A percentile compares a stretch with the other conserved stretches of the same genome.
Evolutionary conservation across 2,113 vertebrate genomes (phyloP).

Genomic region (Leptodactylus fuscus): DNA sequence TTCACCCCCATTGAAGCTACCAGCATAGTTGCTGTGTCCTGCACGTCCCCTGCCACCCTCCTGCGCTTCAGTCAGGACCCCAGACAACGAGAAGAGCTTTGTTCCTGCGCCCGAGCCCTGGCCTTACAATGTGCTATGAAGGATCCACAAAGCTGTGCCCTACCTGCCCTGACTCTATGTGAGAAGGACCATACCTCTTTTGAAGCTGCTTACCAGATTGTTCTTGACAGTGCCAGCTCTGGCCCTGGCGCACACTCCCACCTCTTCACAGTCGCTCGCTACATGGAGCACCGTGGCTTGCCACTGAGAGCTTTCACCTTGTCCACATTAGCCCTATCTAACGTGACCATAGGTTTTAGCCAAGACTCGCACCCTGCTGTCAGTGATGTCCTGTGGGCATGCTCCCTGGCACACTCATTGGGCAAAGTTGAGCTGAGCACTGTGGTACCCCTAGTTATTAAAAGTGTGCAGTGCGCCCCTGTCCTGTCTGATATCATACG

Average conservation of each 20-base stretch:
- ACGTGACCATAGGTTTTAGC: conserved; percentile 73
- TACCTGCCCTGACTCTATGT: conserved; percentile 73
- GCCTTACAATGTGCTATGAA: conserved; percentile 75
- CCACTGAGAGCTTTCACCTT: conserved; percentile 72
- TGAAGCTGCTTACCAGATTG: conserved; percentile 73
- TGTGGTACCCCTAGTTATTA: conserved; percentile 72
- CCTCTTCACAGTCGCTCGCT: conserved; percentile 72
- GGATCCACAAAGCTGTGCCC: conserved; percentile 72
- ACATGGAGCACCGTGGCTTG: conserved; percentile 74
- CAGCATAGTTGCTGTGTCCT: conserved; percentile 70
- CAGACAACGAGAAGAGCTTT: conserved; percentile 69
- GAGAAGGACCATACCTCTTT: conserved; percentile 74
- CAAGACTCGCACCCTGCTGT: conserved; percentile 75
- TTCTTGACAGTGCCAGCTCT: conserved; percentile 67
- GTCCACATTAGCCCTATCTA: conserved; percentile 71
- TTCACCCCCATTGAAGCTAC: conserved; percentile 73
- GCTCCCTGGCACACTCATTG: conserved; percentile 73
- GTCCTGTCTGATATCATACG: conserved; percentile 73
- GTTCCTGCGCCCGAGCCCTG: conserved; percentile 70
- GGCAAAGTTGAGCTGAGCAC: conserved; percentile 67
- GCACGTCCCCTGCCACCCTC: conserved; percentile 69
- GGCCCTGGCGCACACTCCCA: conserved; percentile 72
- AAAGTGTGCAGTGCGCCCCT: conserved; percentile 73
- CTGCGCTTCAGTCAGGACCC: conserved; percentile 69
- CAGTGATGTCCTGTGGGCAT: conserved; percentile 75